Base-by-base conservation (phyloP, 2,888 invertebrate species). In the Orthosia gothica region DNA sequence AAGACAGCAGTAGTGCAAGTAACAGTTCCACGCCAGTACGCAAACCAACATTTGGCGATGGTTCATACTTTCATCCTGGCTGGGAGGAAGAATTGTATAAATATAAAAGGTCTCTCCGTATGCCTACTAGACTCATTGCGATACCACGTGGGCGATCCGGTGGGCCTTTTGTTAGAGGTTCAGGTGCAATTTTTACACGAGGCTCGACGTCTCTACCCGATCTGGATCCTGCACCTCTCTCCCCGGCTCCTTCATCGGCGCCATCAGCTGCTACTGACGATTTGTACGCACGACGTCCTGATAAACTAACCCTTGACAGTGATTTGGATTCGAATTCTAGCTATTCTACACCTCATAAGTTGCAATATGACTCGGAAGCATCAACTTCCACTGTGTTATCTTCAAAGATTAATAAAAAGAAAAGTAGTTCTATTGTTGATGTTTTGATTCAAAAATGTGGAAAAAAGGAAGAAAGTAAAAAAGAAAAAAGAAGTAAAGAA, bases 1-100 rank as follows among this genome's bases (percentile, higher is more conserved):
- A 92, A 78, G 95, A 96, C 73, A 92, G 87, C 84, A 93, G 91
- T 76, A 91, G 89, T 78, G 90, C 91, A 59, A 94, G 93, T 82
- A 93, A 89, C 77, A 92, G 93, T 88, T 95, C 95, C 15, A 94
- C 94, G 15, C 93, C 93, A 20, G 84, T 93, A 40, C 92, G 93
- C 49, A 97, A 98, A 91, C 97, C 97, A n/a, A 95, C 97, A 50
- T 97, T 97, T 89, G 98, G 98, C 5, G 97, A 97, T 91, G 98
- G 98, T 50, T 97, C 97, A 58, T 97, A 97, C 89, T 98, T 98
- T 89, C 97, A 97, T 85, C 98, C 98, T 0, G 98, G 98, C 0
- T 98, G 98, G 98, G 98, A 98, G 93, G 98, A 98, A 90, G 98
- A 98, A 89, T 97, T 98, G 23, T 98, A 98, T 89, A 97, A 97